Base-by-base conservation (phyloP, 2,888 invertebrate species). In the Synergus japonicus region DNA sequence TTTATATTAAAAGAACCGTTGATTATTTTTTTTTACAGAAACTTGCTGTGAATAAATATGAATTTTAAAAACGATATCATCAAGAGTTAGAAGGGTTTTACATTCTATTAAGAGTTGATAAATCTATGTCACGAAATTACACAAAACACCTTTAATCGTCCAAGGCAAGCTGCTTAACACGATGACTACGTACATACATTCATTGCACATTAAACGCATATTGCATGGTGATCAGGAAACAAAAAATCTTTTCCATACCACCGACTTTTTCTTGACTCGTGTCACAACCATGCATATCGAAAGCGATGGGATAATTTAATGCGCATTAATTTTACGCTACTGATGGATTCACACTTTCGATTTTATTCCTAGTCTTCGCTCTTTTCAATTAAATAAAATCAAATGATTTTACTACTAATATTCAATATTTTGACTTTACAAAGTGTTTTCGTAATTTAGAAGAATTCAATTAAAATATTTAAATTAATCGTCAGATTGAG, bases 101-200 rank as follows among this genome's bases (percentile, higher is more conserved):
- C 37, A 73, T 29, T 73, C 41, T 54, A 58, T 37, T 73, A 58
- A 54, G 37, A 29, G 54, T 58, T 73, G 54, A 54, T 41, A 37
- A 73, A 73, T 73, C 73, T 73, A 54, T 73, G 73, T 73, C 54
- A 73, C 54, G 73, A 73, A 73, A 54, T 73, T 73, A 54, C 54
- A n/a, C 46, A 37, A 29, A 41, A 76, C 46, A 46, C 65, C 66
- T 78, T 22, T 44, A 69, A 73, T 64, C 73, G 22, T 60, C 22
- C 12, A 58, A 76, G 60, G 41, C 66, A 29, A 65, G 65, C 76
- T 60, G 63, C 43, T 46, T 22, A 46, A 73, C 37, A 29, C 49
- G 69, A 69, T 49, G 69, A 69, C 49, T 69, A 46, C 37, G 69
- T 49, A 49, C 37, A 29, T n/a, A 58, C 73, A 73, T 73, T 73